Conservation (phyloP, 2,797 vertebrate genomes). For the Prionace glauca region DNA sequence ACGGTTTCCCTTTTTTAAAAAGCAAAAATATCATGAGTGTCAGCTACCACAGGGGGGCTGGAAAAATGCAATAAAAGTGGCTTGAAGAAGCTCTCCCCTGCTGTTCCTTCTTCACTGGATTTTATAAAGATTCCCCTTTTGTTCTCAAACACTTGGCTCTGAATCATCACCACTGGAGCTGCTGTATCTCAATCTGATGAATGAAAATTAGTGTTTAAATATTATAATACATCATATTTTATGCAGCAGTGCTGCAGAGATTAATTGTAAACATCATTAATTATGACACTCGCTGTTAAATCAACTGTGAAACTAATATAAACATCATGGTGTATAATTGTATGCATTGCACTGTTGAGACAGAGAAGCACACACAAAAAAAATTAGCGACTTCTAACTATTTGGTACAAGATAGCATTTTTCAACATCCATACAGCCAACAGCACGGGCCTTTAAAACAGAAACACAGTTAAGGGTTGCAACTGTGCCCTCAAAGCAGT, state of each 20-base stretch:
- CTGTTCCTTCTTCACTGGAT: background rate
- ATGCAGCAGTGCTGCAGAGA: constrained; percentile 28
- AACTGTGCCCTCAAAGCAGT: background rate
- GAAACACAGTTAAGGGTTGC: background rate
- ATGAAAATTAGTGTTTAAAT: constrained; percentile 36
- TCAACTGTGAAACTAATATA: constrained; percentile 74
- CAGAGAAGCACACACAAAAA: background rate
- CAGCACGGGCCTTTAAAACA: background rate
- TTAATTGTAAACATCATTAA: constrained; percentile 50
- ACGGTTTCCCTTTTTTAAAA: background rate
- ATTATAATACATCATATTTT: constrained; percentile 37
- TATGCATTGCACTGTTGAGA: constrained; percentile 42
- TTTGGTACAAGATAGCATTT: background rate
- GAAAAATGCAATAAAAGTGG: background rate
- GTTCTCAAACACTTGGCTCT: background rate
- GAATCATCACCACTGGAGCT: background rate
- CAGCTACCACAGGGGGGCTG: background rate
- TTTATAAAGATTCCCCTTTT: background rate
- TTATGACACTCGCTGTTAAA: constrained; percentile 64
- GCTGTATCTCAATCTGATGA: constrained; percentile 19
- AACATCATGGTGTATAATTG: constrained; percentile 71
- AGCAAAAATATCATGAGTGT: background rate
- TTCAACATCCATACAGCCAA: background rate
- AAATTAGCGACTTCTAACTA: constrained; percentile 5
- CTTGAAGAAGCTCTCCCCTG: background rate